Base-by-base conservation (phyloP, 2,113 vertebrate species). In the Falcunculus frontatus region DNA sequence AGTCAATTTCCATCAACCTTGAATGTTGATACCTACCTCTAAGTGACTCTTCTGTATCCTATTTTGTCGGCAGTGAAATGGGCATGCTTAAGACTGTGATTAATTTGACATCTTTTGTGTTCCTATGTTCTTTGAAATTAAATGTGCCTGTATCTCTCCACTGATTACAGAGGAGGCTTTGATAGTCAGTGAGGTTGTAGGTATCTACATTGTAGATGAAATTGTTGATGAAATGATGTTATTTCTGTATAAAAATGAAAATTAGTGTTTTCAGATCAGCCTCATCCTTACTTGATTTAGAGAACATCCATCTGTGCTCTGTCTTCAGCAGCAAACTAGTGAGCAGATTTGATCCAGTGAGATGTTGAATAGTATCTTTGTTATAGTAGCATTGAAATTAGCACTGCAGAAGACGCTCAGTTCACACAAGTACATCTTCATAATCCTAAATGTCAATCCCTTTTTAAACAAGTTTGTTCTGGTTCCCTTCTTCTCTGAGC, bases 91-190 rank as follows among this genome's bases (percentile, higher is more conserved):
- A 55, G 35, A 42, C 20, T 26, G 30, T 56, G 55, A 63, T 65
- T 76, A 11, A 44, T 73, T 62, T 74, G 49, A 49, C 13, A 13
- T 64, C 6, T 79, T 87, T 44, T 64, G 23, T 75, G 23, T 63
- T 93, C 47, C 47, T 68, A 1, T 44, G 11, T 56, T 52, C 27
- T 69, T 41, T n/a, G 63, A 68, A 57, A 72, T 32, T 3, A 80
- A 77, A 42, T n/a, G 21, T 42, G 29, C 18, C 10, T 0, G 0
- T 63, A 32, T 56, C 6, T 59, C 49, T 62, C 30, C 22, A 12
- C 1, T 91, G 65, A 50, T 89, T 63, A 42, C 4, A 55, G 50
- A 46, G 20, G 50, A 62, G 60, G 15, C n/a, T 86, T 80, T 86
- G 42, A 22, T 85, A 56, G 62, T 37, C 67, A 77, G 6, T 0